Evolutionary conservation across 2,113 vertebrate species (phyloP), one percentile per base, ranked within the genome.

Genomic region (Bubo blakistoni): DNA sequence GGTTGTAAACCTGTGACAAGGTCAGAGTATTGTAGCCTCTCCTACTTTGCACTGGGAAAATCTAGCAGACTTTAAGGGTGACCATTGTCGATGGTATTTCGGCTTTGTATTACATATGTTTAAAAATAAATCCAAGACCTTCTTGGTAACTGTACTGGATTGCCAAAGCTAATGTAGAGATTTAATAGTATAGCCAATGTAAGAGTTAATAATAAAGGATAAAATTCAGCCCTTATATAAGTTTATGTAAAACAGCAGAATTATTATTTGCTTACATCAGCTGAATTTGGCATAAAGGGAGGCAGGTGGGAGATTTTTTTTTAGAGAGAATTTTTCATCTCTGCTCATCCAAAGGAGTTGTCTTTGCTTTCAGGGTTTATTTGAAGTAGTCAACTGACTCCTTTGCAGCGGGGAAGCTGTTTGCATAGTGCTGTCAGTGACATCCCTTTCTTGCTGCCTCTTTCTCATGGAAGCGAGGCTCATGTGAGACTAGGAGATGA

Each of bases 291-390:
- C 21, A 15, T 61, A 27, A 67, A 49, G 24, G 40, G 67, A 40
- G 51, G 38, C 42, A 54, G 25, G 20, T 54, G 55, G 58, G 82
- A 88, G 44, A 19, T 30, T 24, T 40, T 36, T 73, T 44, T 69
- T n/a, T 7, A 30, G 25, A 42, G 55, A 42, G 8, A 25, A 7
- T 42, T 74, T 88, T 73, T 87, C 34, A 44, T 76, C 36, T 71
- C 17, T 54, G 47, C 77, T 93, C n/a, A 32, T 79, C 52, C 40
- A 9, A 24, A 91, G 61, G 16, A 46, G 69, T 71, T 81, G 46
- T 84, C 52, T 81, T 71, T 81, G 70, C 65, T 91, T 74, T 71
- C 77, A 49, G 65, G 65, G 52, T 69, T 94, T 87, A 8, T 96
- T 91, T 81, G 44, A 87, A 96, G 71, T 51, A 74, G 69, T 40